Conservation (phyloP, 1,140 invertebrate genomes). For the Lethocerus indicus region DNA sequence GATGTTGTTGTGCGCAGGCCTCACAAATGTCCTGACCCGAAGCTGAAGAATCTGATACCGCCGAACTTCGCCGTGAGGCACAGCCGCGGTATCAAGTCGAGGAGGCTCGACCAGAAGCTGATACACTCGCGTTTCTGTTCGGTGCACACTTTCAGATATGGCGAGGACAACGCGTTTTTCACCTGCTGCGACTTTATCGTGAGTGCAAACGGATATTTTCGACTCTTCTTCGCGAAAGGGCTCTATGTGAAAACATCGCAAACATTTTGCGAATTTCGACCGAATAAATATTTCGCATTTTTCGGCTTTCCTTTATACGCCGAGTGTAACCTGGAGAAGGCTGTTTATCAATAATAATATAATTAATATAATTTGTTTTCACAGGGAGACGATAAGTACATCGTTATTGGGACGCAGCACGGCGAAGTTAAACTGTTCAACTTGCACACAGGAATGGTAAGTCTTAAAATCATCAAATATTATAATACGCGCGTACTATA, state of each 20-base stretch:
- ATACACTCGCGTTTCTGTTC: conserved; percentile 82
- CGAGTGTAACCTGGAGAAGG: too few species aligned
- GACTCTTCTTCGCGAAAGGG: too few species aligned
- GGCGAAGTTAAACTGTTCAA: conserved; percentile 83
- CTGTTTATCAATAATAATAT: too few species aligned
- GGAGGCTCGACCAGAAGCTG: conserved; percentile 54
- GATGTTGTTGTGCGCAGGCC: conserved; percentile 45
- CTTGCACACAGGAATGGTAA: conserved; percentile 48
- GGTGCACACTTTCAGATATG: conserved; percentile 58
- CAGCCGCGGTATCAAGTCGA: conserved; percentile 32
- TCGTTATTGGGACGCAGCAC: conserved; percentile 69
- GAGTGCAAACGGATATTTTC: too few species aligned
- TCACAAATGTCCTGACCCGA: conserved; percentile 83
- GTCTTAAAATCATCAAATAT: too few species aligned
- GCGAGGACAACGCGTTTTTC: conserved; percentile 60
- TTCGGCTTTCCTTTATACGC: too few species aligned
- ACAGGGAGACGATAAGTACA: conserved; percentile 38
- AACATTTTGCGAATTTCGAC: too few species aligned
- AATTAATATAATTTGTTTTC: conserved; percentile 12
- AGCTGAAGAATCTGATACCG: conserved; percentile 47
- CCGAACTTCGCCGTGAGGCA: conserved; percentile 49
- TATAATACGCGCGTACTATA: too few species aligned
- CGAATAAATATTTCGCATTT: too few species aligned
- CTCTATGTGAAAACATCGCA: too few species aligned
- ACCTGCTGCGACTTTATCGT: conserved; percentile 66